phyloP scores from a whole-genome alignment of 2,113 vertebrate species.

The Coregonus clupeaformis region DNA sequence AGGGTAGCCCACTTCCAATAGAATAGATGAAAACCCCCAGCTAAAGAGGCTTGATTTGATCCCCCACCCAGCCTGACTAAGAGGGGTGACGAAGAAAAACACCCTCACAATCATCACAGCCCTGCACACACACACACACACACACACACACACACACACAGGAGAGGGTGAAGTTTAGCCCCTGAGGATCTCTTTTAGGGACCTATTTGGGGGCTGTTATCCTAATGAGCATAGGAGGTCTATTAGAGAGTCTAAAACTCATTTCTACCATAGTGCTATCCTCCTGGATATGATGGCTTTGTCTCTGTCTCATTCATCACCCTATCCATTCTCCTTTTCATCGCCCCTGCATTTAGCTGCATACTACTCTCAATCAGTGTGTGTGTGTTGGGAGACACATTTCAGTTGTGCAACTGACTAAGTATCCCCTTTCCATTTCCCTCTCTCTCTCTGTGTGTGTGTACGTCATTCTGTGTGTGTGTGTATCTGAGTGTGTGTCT shows the following conservation, averaged over 20 bases:
- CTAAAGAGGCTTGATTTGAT: slow-evolving; percentile 66
- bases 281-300: background rate
- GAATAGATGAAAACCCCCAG: slow-evolving; percentile 57
- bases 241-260: no score
- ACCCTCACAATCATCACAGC: slow-evolving; percentile 4
- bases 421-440: slow-evolving; percentile 16
- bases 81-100: slow-evolving; percentile 46
- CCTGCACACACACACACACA: slow-evolving; percentile 32
- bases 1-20: slow-evolving; percentile 38
- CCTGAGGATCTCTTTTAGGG: no score
- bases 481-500: slow-evolving; percentile 23
- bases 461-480: background rate
- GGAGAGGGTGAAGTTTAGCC: no score
- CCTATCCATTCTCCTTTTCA: no score
- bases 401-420: no score
- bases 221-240: no score
- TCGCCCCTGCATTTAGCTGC: no score
- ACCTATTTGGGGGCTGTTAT: no score
- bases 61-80: slow-evolving; percentile 54
- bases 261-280: background rate
- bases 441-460: slow-evolving; percentile 32
- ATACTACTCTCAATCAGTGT: background rate
- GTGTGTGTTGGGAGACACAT: background rate
- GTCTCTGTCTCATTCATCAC: no score
- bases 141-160: slow-evolving; percentile 15